Evolutionary conservation across 2,888 invertebrate genomes (phyloP).

Genomic region (Stomorhina lunata): DNA sequence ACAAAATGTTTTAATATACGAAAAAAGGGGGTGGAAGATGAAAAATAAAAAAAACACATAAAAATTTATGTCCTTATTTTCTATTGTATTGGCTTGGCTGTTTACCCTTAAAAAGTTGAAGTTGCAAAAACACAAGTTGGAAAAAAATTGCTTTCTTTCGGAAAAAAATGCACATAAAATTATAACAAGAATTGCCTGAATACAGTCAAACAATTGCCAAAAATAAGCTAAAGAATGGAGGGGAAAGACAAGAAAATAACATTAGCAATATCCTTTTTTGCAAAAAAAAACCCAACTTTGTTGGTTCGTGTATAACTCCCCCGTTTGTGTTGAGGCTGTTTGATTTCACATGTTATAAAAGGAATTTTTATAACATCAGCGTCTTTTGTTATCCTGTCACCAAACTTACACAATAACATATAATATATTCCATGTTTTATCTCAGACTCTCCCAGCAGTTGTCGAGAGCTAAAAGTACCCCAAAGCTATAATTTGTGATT

Average conservation of each 20-base stretch:
- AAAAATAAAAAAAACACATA: constrained; percentile 30
- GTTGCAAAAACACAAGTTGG: neutral
- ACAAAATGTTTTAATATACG: constrained; percentile 25
- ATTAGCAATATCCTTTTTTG: constrained; percentile 38
- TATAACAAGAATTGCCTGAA: constrained; percentile 50
- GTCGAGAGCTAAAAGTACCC: no score
- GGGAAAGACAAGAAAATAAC: constrained; percentile 28
- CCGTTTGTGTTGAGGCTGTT: neutral
- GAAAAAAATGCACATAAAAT: constrained; percentile 59
- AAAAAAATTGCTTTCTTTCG: constrained; percentile 14
- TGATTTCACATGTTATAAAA: constrained; percentile 35
- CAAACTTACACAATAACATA: neutral
- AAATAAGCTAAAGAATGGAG: constrained; percentile 19
- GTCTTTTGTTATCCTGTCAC: constrained; percentile 57
- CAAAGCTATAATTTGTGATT: no score
- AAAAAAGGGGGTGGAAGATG: constrained; percentile 21
- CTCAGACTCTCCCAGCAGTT: no score
- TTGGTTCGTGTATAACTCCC: no score
- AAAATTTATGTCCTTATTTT: constrained; percentile 59
- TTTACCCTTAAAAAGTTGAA: constrained; percentile 49
- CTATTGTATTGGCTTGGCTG: constrained; percentile 52
- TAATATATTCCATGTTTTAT: no score
- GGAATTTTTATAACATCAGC: constrained; percentile 62
- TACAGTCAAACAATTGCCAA: constrained; percentile 41
- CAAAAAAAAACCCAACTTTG: constrained; percentile 2